Evolutionary conservation across 2,888 invertebrate genomes (phyloP).

Genomic region (Oscheius onirici): DNA sequence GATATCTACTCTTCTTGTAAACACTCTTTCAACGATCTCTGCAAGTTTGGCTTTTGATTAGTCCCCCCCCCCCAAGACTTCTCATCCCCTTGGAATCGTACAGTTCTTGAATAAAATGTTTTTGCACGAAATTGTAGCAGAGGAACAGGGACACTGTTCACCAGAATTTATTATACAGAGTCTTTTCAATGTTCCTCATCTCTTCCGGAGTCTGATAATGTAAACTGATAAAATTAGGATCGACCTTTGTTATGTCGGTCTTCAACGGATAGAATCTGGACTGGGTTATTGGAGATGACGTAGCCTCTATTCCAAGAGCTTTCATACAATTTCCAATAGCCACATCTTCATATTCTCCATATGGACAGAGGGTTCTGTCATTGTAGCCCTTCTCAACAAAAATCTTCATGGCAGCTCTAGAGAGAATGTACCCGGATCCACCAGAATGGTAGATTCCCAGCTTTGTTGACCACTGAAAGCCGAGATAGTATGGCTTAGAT

Average conservation of each 20-base stretch:
- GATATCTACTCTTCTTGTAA: too few relatives aligned
- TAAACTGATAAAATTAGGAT: neutral
- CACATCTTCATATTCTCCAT: slow-evolving; percentile 55
- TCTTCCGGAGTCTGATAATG: neutral
- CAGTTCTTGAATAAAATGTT: too few relatives aligned
- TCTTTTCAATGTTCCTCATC: neutral
- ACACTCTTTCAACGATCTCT: neutral
- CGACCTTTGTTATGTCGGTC: neutral
- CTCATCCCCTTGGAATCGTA: too few relatives aligned
- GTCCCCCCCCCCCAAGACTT: too few relatives aligned
- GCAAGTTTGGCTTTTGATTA: too few relatives aligned
- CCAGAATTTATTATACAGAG: neutral
- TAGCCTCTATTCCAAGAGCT: neutral
- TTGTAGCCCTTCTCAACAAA: slow-evolving; percentile 47
- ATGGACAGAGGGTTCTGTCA: slow-evolving; percentile 44
- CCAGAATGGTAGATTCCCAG: slow-evolving; percentile 51
- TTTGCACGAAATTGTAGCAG: too few relatives aligned
- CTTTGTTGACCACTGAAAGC: slow-evolving; percentile 34
- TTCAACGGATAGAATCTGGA: neutral
- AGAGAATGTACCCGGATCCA: slow-evolving; percentile 53
- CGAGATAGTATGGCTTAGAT: slow-evolving; percentile 50
- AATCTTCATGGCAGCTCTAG: slow-evolving; percentile 48
- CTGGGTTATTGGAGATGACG: neutral
- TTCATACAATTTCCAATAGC: slow-evolving; percentile 37
- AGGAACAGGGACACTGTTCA: too few relatives aligned